Evolutionary conservation across 2,888 invertebrate species (phyloP), one percentile per base, ranked within the genome.

Genomic region (Lacanobia wlatinum): DNA sequence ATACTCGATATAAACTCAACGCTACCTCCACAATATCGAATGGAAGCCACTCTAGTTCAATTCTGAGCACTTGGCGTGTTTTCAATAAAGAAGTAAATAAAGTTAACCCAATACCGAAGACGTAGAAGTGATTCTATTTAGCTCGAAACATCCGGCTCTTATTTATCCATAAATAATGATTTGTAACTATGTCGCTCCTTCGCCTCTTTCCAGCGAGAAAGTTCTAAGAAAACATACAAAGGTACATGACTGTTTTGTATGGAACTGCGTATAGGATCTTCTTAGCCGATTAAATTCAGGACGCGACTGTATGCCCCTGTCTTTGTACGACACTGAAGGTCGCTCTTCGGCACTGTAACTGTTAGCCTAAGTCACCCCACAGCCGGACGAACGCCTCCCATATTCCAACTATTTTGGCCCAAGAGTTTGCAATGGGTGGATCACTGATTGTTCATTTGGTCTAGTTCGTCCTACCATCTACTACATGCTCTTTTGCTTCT

Each of bases 31-130:
- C 21, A 60, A 40, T 56, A 82, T 55, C 56, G 2, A n/a, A 21
- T 50, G 40, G 59, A 76, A 74, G 53, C 74, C 80, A 16, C 18
- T 23, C 34, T 9, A 8, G 18, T 40, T 73, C n/a, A 72, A 73
- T 62, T 52, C 40, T 48, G 14, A 53, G 1, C 28, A 48, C 10
- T 52, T 7, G 10, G 23, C 10, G 21, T 53, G 43, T 55, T 65
- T 80, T 76, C 38, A 40, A 62, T 56, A 56, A n/a, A 1, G 28
- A 46, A 38, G n/a, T 64, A 28, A 74, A 74, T 63, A 28, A 46
- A 56, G 5, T 58, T 21, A 61, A 80, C 28, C 53, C 23, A 38
- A 60, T 73, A 80, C 63, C 0, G 63, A 76, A 76, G 63, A 23
- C 52, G 1, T 75, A 75, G 16, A 28, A 80, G 28, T 60, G 63